Base-by-base conservation (phyloP, 2,113 vertebrate genomes). In the Callopanchax toddi region DNA sequence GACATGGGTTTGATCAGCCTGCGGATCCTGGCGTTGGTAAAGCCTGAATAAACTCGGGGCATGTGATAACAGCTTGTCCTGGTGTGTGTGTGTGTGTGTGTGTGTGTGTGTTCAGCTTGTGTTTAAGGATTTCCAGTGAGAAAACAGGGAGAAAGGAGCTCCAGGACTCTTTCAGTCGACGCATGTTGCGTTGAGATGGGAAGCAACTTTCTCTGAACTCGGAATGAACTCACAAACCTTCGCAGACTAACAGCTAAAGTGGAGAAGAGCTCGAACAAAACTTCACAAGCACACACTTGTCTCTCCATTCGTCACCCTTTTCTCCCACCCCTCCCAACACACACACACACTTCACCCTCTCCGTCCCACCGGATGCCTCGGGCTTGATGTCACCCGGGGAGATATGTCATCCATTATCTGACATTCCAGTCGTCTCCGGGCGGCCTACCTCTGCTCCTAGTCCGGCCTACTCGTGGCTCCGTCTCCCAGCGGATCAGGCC, bases 221-320 rank as follows among this genome's bases (percentile, higher is more conserved):
- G 22, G 67, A 11, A 6, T 87, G 79, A 87, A 85, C 84, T 70
- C 50, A 1, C 36, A 23, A 67, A 76, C 32, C 54, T 55, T 44
- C 18, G 0, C 54, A 59, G 46, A 69, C 52, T n/a, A 18, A 42
- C 60, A 26, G 34, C 18, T 51, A 57, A 75, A 46, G 48, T 11
- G 26, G 61, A 58, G 60, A 43, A 17, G 57, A 43, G 53, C 46
- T 55, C 53, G 34, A 58, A 74, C n/a, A 75, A 74, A 78, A 74
- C 62, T 71, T 68, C 83, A 83, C 89, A 82, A 74, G 87, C 63
- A 72, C 40, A 67, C 76, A 76, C 86, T 84, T 91, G 86, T 86
- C 82, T 44, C 13, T 75, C 71, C 73, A 76, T 84, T 83, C 55
- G 64, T 83, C 79, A 76, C 62, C 78, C 61, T 7, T 43, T 23